Conservation (phyloP, 1,140 invertebrate genomes). For the Drosophila aff. region DNA sequence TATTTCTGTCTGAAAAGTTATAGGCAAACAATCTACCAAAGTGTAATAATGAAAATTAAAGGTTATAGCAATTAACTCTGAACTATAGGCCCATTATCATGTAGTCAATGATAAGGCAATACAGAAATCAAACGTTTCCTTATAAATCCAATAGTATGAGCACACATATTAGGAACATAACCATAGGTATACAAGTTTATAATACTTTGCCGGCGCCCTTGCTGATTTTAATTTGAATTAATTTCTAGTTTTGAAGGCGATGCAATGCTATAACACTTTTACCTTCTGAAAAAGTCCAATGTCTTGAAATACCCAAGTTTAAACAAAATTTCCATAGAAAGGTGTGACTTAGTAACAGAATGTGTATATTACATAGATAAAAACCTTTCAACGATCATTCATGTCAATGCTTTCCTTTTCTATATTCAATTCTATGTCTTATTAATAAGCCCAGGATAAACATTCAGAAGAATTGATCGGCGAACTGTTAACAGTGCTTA, state of each 20-base stretch:
- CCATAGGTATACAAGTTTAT: neutral
- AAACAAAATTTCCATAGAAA: neutral
- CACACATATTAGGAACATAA: neutral
- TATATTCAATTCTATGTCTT: neutral
- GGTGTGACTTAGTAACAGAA: neutral
- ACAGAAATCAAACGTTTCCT: neutral
- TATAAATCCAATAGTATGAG: neutral
- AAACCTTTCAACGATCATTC: no score
- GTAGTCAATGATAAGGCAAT: neutral
- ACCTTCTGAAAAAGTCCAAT: conserved; percentile 4
- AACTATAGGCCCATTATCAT: neutral
- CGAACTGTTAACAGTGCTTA: conserved; percentile 14
- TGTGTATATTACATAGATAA: no score
- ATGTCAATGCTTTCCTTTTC: neutral
- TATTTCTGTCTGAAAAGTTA: neutral
- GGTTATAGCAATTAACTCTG: neutral
- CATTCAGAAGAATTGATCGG: neutral
- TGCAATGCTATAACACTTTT: neutral
- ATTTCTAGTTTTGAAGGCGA: neutral
- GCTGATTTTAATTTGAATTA: conserved; percentile 1
- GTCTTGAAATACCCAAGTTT: neutral
- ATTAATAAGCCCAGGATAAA: neutral
- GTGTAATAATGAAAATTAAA: neutral
- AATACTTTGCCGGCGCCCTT: neutral
- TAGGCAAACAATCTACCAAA: neutral